These are phyloP conservation scores for Asarcornis scutulata DNA, from an alignment of 2,113 vertebrate species.

Conservation along the genomic window DNA sequence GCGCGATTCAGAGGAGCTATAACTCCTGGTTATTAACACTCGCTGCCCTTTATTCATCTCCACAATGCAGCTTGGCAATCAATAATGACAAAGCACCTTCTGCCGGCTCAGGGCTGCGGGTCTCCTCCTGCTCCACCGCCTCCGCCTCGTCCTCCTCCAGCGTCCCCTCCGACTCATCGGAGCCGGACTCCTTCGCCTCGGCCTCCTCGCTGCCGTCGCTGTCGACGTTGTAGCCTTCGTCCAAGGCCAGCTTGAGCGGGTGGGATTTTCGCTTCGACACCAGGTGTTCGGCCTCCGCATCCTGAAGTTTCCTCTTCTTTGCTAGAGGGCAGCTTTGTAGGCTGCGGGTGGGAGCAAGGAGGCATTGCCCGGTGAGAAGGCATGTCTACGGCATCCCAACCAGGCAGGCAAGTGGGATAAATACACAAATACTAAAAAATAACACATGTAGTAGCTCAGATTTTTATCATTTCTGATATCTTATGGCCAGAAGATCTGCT, in stretches of 20 bases:
- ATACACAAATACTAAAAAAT: background rate
- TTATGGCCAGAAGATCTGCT: background rate
- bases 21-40: conserved; percentile 53
- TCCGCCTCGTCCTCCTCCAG: conserved; percentile 78
- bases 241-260: conserved; percentile 89
- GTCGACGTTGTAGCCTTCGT: conserved; percentile 89
- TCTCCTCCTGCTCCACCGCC: conserved; percentile 73
- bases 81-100: conserved; percentile 77
- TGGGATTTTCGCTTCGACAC: conserved; percentile 92
- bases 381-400: background rate
- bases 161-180: conserved; percentile 80
- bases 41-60: conserved; percentile 26
- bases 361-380: background rate
- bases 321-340: conserved; percentile 93
- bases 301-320: conserved; percentile 92
- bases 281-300: conserved; percentile 82
- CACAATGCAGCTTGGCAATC: conserved; percentile 19
- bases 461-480: background rate
- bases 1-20: background rate
- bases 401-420: background rate
- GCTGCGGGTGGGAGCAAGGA: conserved; percentile 66
- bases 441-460: background rate
- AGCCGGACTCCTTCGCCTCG: conserved; percentile 82
- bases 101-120: conserved; percentile 51
- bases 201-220: conserved; percentile 88